Percentiles rank a stretch among this genome's conserved stretches.
These are phyloP conservation scores for Phrynosoma platyrhinos DNA, from an alignment of 2,113 vertebrate species.

Conservation along the genomic window DNA sequence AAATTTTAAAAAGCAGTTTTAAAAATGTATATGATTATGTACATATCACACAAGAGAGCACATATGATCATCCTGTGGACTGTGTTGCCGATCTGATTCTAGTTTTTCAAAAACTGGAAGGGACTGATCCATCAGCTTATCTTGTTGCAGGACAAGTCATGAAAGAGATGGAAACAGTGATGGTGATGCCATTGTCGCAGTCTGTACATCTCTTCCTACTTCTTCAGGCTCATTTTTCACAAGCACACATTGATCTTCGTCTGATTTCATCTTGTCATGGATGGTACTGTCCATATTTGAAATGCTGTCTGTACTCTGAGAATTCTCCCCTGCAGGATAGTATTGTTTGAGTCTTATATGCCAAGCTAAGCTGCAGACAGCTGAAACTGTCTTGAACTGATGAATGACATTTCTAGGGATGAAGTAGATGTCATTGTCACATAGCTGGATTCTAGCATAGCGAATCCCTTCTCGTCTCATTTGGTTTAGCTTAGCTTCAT, in stretches of 20 bases:
- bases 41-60: conserved; percentile 82
- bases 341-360: conserved; percentile 96
- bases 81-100: conserved; percentile 80
- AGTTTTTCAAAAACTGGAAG: conserved; percentile 77
- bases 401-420: conserved; percentile 99
- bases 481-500: conserved; percentile 98
- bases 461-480: conserved; percentile 95
- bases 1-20: conserved; percentile 86
- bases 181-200: conserved; percentile 71
- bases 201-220: conserved; percentile 79
- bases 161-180: conserved; percentile 67
- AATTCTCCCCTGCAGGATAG: conserved; percentile 78
- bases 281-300: conserved; percentile 73
- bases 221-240: conserved; percentile 81
- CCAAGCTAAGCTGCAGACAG: conserved; percentile 98
- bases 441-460: conserved; percentile 92
- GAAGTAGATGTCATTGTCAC: conserved; percentile 98
- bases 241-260: conserved; percentile 74
- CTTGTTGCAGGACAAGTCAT: conserved; percentile 74
- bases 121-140: conserved; percentile 71
- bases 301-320: conserved; percentile 69
- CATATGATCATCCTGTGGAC: conserved; percentile 77
- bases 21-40: conserved; percentile 83
- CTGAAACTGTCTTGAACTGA: conserved; percentile 98
- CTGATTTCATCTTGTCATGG: conserved; percentile 75